A percentile compares a stretch with the other conserved stretches of the same genome.
phyloP scores from a whole-genome alignment of 1,140 invertebrate species.

The Lethrus apterus region DNA sequence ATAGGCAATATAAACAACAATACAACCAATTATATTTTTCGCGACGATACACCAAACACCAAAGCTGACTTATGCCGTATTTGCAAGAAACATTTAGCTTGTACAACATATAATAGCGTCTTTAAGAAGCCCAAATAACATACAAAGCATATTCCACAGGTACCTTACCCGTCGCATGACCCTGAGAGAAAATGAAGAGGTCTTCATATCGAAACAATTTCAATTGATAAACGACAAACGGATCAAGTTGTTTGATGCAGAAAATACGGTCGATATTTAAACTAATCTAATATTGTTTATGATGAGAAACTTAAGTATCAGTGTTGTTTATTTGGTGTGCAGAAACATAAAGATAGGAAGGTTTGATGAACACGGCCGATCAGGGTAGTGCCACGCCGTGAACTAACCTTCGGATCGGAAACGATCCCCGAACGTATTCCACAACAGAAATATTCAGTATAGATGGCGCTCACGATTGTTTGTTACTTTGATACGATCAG shows the following conservation, averaged over 20 bases:
- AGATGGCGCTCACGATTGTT: not conserved
- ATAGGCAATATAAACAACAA: too few relatives aligned
- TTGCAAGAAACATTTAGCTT: too few relatives aligned
- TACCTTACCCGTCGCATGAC: constrained; percentile 68
- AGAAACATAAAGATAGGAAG: not conserved
- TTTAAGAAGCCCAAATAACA: too few relatives aligned
- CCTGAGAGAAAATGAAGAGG: constrained; percentile 67
- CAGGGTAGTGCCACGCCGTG: constrained; percentile 20
- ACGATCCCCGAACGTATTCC: not conserved
- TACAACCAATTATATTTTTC: too few relatives aligned
- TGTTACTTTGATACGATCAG: not conserved
- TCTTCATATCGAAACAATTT: constrained; percentile 56
- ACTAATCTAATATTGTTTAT: too few relatives aligned
- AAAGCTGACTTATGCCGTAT: too few relatives aligned
- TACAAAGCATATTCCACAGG: constrained; percentile 30
- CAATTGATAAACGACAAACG: too few relatives aligned
- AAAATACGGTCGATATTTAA: too few relatives aligned
- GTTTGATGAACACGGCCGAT: constrained; percentile 5
- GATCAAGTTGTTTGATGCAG: too few relatives aligned
- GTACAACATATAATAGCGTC: not conserved
- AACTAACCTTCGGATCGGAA: constrained; percentile 15
- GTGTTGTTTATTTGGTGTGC: constrained; percentile 8
- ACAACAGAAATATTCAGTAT: not conserved
- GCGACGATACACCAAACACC: too few relatives aligned
- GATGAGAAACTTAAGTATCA: too few relatives aligned